These are phyloP conservation scores for Nomada goodeniana DNA, from an alignment of 2,888 invertebrate genomes.

Conservation along the genomic window DNA sequence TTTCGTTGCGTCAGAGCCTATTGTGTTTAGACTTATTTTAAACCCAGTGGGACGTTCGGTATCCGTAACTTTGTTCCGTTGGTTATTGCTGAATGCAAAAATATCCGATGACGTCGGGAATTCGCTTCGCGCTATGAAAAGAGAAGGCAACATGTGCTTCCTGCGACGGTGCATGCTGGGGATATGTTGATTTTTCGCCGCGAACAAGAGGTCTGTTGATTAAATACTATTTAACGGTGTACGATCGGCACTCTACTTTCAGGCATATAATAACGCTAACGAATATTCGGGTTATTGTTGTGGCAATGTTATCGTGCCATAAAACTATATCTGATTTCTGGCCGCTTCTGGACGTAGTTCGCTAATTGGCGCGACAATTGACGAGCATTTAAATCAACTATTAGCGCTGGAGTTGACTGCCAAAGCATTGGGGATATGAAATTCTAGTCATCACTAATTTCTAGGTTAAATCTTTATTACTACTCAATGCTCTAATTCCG, in stretches of 20 bases:
- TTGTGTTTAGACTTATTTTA: slow-evolving; percentile 11
- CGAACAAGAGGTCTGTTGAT: background rate
- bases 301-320: background rate
- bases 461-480: background rate
- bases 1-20: background rate
- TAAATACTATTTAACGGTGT: background rate
- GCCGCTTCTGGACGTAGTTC: background rate
- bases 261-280: background rate
- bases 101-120: background rate
- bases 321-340: slow-evolving; percentile 30
- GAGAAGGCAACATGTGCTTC: background rate
- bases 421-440: background rate
- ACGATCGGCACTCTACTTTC: background rate
- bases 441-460: background rate
- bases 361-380: background rate
- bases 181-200: too few relatives aligned
- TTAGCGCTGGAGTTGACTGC: background rate
- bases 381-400: background rate
- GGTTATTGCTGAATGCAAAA: background rate
- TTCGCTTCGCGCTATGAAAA: background rate
- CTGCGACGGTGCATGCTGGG: too few relatives aligned
- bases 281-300: background rate
- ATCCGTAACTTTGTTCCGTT: background rate
- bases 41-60: background rate
- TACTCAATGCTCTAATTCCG: background rate